Base-by-base conservation (phyloP, 2,797 vertebrate species). In the Notoglanidium macrostoma region DNA sequence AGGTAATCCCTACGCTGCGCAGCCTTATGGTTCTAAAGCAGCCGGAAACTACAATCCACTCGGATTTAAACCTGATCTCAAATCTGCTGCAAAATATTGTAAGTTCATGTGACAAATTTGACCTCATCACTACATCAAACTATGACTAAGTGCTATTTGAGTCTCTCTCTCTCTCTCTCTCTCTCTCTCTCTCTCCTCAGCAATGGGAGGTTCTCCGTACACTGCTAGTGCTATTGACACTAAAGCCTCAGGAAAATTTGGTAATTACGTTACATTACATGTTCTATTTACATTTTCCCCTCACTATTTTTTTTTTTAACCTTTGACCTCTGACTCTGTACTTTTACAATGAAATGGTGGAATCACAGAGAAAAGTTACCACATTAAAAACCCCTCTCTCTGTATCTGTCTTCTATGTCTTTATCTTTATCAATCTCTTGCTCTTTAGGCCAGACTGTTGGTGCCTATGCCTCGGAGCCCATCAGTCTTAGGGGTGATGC, bases 391-490 rank as follows among this genome's bases (percentile, higher is more conserved):
- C 0, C 70, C n/a, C 17, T 55, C 15, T 76, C 26, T 29, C 3
- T 49, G 8, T 73, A 1, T 46, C 21, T 46, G 10, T 32, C 14
- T 21, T 32, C 14, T 21, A 19, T 78, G 7, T 12, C 3, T 55
- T 12, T 46, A 10, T 46, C 21, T 32, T 7, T 21, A 19, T 78
- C 15, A 6, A 1, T 55, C 23, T 73, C 15, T 19, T 46, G 76
- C 15, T 63, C 46, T 89, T 12, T 86, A 95, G 94, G 93, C 51
- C 91, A 92, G 87, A 91, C 89, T 80, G 90, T 82, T 59, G 89
- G 89, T 17, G 85, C 91, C 15, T 91, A 92, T 73, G 89, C 76
- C 14, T 83, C 92, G 76, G 73, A 89, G 81, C 35, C 88, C 29
- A 19, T 88, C 11, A 80, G 54, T 72, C 81, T 85, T 54, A 86